Base-by-base conservation (phyloP, 2,888 invertebrate species). In the Tetragonisca angustula region DNA sequence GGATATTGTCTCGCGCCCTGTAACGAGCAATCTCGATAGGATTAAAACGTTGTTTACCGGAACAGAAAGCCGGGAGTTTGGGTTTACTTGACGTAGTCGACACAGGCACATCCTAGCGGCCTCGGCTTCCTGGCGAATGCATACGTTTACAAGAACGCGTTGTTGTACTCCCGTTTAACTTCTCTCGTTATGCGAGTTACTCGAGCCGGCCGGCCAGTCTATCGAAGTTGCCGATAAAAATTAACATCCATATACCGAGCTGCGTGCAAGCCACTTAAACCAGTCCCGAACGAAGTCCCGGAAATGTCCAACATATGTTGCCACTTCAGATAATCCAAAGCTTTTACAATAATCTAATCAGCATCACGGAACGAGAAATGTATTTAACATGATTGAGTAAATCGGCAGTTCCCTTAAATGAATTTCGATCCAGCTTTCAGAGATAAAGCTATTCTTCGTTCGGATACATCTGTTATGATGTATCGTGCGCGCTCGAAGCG, bases 291-390 rank as follows among this genome's bases (percentile, higher is more conserved):
- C 64, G 59, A 43, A 81, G 77, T 86, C 79, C 81, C 81, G 79
- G 76, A 84, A 73, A 77, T 84, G 82, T 65, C 54, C 76, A 89
- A 90, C 93, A 94, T 92, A 94, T 94, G 94, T 92, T 89, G 77
- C 87, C 92, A 92, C 93, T 94, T 86, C 86, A 93, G 92, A 93
- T 93, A 92, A 93, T 92, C 91, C 89, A 65, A 90, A 88, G 90
- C 92, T 93, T 94, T 94, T 93, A 93, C 90, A 86, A 79, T 89
- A 93, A 94, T 94, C 94, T 94, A 94, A 94, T 94, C 94, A 88
- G 90, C 86, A 90, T 93, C 90, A 91, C 91, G 92, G 91, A 93
- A 94, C 92, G 92, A 89, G 88, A 86, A 91, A 92, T 92, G 91
- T 90, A 91, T 93, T 91, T 91, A 91, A 61, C 74, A 91, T 90